Base-by-base conservation (phyloP, 30 jellyfish, hydroid and myxozoan genomes). In the Turritopsis rubra region DNA sequence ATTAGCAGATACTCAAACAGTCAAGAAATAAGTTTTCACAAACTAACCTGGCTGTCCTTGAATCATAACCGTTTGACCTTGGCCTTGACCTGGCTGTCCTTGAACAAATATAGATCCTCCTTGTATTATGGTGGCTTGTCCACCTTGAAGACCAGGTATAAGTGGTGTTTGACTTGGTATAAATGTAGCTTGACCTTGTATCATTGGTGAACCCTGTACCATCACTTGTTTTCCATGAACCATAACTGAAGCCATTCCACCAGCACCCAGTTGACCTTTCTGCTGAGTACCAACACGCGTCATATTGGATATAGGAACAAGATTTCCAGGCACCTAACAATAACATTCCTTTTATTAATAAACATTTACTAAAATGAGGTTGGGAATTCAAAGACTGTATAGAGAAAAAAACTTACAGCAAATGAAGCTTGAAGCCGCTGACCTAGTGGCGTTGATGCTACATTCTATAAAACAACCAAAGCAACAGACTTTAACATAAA, bases 81-180 rank as follows among this genome's bases (percentile, higher is more conserved):
- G 99, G 25, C 91, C 96, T 83, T 93, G 99, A 1, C 96, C 96
- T 65, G 96, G 96, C 85, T 93, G 99, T 29, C 97, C 97, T 86
- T 90, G 97, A 29, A 93, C 81, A 84, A 93, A 86, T 76, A 93
- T 88, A 1, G 99, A 93, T 28, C 96, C 96, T 7, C 99, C 96
- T 84, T 93, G 99, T 25, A 93, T 93, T 30, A 93, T 89, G 28
- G 99, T 96, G 0, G 99, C 87, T 72, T 88, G 99, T 19, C 96
- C 99, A 41, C 95, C 93, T 68, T 95, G 99, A 68, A 93, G 85
- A 16, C 99, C 96, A 71, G 96, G 99, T 0, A 93, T 87, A 23
- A 91, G 79, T 17, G 97, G 81, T 23, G 97, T 84, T 76, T 91
- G 97, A 52, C 92, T 91, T 29, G 97, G 97, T 26, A 93, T 88